phyloP scores from a whole-genome alignment of 2,113 vertebrate species.

The Todiramphus saurophagus region DNA sequence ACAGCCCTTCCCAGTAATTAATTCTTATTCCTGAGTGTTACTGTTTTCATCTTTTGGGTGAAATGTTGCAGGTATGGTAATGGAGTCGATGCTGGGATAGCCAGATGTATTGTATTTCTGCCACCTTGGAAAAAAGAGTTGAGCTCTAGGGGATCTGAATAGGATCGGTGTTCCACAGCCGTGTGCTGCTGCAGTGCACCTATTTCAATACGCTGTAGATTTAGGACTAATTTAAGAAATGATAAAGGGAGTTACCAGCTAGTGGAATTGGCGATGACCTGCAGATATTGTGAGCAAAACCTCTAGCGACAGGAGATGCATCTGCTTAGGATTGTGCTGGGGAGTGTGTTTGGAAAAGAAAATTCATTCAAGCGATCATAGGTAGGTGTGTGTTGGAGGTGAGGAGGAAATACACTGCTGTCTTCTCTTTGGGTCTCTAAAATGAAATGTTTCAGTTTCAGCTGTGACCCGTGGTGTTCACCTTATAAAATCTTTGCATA shows the following conservation, averaged over 20 bases:
- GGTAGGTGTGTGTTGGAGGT: not conserved
- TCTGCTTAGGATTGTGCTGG: not conserved
- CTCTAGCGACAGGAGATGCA: not conserved
- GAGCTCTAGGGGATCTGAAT: not conserved
- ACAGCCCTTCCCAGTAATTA: not conserved
- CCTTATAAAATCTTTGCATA: not conserved
- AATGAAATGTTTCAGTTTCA: not conserved
- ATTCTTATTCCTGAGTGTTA: not conserved
- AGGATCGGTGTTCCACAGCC: not conserved
- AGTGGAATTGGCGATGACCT: not conserved
- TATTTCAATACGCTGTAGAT: not conserved
- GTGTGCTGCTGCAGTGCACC: not conserved
- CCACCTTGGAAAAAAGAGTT: not conserved
- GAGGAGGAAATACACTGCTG: not conserved
- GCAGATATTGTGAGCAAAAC: not conserved
- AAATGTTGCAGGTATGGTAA: not conserved
- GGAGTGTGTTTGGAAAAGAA: not conserved
- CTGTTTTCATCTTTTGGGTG: not conserved
- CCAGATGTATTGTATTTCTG: not conserved
- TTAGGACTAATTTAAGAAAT: not conserved
- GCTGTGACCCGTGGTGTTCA: not conserved
- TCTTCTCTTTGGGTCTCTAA: not conserved
- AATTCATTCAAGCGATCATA: not conserved
- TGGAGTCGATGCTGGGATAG: not conserved
- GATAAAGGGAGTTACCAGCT: not conserved